Evolutionary conservation across 2,113 vertebrate genomes (phyloP), one percentile per base, ranked within the genome.

Genomic region (Pionites leucogaster): DNA sequence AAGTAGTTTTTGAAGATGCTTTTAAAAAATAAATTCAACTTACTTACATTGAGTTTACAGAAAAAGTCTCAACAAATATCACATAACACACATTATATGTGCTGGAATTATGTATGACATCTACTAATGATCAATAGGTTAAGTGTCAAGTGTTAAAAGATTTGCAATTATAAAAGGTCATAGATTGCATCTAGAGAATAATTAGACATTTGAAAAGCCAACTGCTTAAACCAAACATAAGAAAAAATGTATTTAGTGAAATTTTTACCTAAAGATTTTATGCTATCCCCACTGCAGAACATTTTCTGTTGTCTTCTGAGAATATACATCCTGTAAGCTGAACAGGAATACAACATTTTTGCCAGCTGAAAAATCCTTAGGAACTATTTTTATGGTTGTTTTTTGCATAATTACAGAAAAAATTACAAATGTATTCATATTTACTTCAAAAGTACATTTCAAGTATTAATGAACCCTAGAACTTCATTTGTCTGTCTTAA

Each of bases 81-180:
- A 64, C 24, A 23, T 50, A 81, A 67, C 42, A 44, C 9, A 33
- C 29, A 14, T 68, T 82, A 5, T 20, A 67, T 6, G 7, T 82
- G 28, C 68, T 94, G 50, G 76, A 81, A 78, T 77, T 86, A 44
- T 44, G n/a, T 80, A 60, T 86, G 90, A 81, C 49, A 87, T 70
- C 70, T 90, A 53, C 41, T 93, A 93, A 95, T 46, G 63, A 85
- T 87, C 75, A 69, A 49, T 67, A 77, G n/a, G 47, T 80, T 75
- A 92, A 83, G 94, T 31, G 17, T 77, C 64, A 81, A 81, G 55
- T 79, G 55, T 57, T 88, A 86, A 82, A 81, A 71, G 33, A 94
- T 86, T 88, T 93, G 62, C 41, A 96, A 76, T 93, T 92, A 84
- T 89, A 89, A 90, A 84, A 96, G 68, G 76, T 94, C 76, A 88